Percentiles rank a stretch among this genome's conserved stretches.
Conservation (phyloP, 1,140 invertebrate genomes). For the Drosophila baimaii region DNA sequence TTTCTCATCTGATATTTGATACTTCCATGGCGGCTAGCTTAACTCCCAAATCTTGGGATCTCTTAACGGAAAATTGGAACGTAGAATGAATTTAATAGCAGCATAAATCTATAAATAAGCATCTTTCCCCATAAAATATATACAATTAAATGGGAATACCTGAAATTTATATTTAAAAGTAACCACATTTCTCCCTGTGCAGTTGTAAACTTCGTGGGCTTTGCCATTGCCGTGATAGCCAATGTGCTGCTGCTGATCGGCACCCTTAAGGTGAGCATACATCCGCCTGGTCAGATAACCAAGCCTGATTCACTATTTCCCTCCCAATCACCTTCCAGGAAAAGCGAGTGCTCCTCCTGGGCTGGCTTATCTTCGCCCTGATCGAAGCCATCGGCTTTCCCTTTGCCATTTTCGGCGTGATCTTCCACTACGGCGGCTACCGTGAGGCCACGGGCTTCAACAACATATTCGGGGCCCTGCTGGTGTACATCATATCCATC, state of each 20-base stretch:
- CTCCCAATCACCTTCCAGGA: slow-evolving; percentile 35
- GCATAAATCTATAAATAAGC: neutral
- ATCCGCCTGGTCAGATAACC: neutral
- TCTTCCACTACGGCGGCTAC: slow-evolving; percentile 72
- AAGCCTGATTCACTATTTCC: neutral
- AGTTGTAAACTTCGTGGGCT: slow-evolving; percentile 59
- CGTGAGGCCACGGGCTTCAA: slow-evolving; percentile 51
- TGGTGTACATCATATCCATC: slow-evolving; percentile 49
- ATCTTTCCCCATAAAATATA: neutral
- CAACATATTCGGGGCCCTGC: slow-evolving; percentile 50
- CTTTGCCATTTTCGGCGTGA: slow-evolving; percentile 62
- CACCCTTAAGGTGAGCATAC: slow-evolving; percentile 47
- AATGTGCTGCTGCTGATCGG: slow-evolving; percentile 66
- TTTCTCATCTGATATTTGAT: neutral
- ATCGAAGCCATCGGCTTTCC: slow-evolving; percentile 61
- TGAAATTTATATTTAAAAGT: neutral
- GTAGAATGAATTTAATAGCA: neutral
- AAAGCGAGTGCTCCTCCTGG: slow-evolving; percentile 46
- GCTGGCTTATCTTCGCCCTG: slow-evolving; percentile 63
- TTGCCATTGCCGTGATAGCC: slow-evolving; percentile 44
- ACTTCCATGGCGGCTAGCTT: neutral
- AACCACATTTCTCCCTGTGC: slow-evolving; percentile 12
- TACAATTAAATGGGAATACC: neutral
- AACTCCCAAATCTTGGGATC: neutral
- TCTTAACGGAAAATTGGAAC: too few species aligned